These are phyloP conservation scores for Napeogenes inachia DNA, from an alignment of 2,888 invertebrate species.

Conservation along the genomic window DNA sequence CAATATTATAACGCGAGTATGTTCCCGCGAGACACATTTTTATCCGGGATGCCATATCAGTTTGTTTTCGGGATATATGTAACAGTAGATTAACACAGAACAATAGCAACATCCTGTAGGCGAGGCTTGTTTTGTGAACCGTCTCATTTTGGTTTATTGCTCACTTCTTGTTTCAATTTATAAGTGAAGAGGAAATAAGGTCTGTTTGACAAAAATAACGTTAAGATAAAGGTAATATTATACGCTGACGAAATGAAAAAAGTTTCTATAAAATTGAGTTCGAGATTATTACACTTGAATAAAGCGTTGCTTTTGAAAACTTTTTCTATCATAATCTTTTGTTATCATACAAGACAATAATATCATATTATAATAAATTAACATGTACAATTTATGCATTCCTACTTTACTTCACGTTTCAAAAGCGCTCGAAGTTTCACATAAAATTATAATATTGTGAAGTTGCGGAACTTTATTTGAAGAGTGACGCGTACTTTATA, in stretches of 20 bases:
- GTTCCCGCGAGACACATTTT: constrained; percentile 3
- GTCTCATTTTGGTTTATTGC: constrained; percentile 14
- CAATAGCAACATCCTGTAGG: constrained; percentile 31
- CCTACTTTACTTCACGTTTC: background rate
- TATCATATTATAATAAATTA: background rate
- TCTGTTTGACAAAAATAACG: background rate
- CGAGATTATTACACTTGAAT: background rate
- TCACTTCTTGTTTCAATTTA: constrained; percentile 8
- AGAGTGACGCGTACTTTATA: constrained; percentile 6
- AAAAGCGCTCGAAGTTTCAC: background rate
- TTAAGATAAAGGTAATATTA: constrained; percentile 1
- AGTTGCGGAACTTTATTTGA: constrained; percentile 6
- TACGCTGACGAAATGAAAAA: constrained; percentile 4
- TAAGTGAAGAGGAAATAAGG: background rate
- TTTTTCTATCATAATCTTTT: background rate
- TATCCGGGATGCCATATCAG: background rate
- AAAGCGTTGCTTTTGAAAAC: background rate
- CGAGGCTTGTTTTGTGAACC: constrained; percentile 25
- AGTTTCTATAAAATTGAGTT: background rate
- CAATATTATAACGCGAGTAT: background rate
- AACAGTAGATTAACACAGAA: constrained; percentile 14
- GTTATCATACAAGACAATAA: background rate
- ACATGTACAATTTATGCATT: background rate
- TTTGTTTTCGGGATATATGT: constrained; percentile 8
- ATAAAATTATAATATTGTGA: constrained; percentile 5